Evolutionary conservation across 2,113 vertebrate genomes (phyloP), one percentile per base, ranked within the genome.

Genomic region (Pygoscelis antarcticus): DNA sequence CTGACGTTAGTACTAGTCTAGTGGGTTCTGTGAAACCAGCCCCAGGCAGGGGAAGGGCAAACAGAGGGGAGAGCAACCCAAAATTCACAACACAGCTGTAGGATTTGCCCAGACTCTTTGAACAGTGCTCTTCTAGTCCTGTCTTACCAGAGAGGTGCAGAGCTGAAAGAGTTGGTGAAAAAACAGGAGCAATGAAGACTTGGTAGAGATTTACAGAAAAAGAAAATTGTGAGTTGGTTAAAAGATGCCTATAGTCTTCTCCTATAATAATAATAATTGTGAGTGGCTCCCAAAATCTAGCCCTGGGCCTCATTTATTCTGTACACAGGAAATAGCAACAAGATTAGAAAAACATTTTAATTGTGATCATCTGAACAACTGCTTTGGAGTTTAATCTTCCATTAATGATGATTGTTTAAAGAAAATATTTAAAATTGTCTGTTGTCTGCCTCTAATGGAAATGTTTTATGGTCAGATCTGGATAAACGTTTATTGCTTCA

Each of bases 301-400:
- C 25, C 30, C 60, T 61, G 58, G 30, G 76, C 55, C 34, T 87
- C 47, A 74, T 89, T 92, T 89, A 58, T 94, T 92, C 58, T 74
- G 60, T 65, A 74, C 4, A 51, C 21, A 89, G 58, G 58, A 83
- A 94, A 94, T 38, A 92, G 27, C n/a, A 93, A 66, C 7, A 77
- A 83, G 29, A 78, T 30, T 77, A n/a, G 52, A 91, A 89, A 95
- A 91, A 64, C 22, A 27, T 91, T 93, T 83, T 76, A 90, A 83
- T 90, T 78, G 57, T 89, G 79, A 70, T 95, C 18, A 65, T 86
- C 62, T 90, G 85, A 91, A 71, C 22, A 62, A 81, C 32, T 68
- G 11, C 30, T 93, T 87, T 86, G 51, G 55, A 87, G 69, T 87
- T 93, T 74, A 91, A 58, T 70, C 21, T 76, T n/a, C 52, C 51